Evolutionary conservation across 1,140 invertebrate species (phyloP).

Genomic region (Meloidogyne chitwoodi): DNA sequence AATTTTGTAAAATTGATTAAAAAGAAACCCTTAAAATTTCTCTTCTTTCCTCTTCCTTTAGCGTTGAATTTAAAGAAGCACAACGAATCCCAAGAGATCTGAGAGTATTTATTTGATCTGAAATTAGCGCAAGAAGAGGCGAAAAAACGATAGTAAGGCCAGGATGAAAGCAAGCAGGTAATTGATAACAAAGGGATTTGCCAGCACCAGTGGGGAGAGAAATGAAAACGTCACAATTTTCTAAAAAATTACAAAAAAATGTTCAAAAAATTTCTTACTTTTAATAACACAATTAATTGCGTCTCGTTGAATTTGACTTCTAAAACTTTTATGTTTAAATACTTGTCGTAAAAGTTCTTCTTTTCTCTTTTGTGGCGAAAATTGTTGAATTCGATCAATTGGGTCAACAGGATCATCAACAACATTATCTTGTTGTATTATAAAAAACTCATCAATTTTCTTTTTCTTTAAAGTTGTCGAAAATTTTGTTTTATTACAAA

Average conservation of each 20-base stretch:
- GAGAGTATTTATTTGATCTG: slow-evolving; percentile 65
- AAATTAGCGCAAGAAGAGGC: slow-evolving; percentile 71
- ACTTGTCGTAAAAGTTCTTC: slow-evolving; percentile 23
- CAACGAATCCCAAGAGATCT: slow-evolving; percentile 70
- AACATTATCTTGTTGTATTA: neutral
- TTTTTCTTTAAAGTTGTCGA: neutral
- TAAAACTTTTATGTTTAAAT: slow-evolving; percentile 30
- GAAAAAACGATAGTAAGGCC: slow-evolving; percentile 70
- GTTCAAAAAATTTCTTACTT: slow-evolving; percentile 19
- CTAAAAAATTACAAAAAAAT: slow-evolving; percentile 57
- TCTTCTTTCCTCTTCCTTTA: slow-evolving; percentile 71
- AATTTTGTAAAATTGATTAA: slow-evolving; percentile 41
- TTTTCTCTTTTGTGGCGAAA: neutral
- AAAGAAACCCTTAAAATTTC: slow-evolving; percentile 64
- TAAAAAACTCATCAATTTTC: neutral
- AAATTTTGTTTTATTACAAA: neutral
- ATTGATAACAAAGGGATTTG: slow-evolving; percentile 72
- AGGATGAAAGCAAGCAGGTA: slow-evolving; percentile 67
- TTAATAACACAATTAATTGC: slow-evolving; percentile 20
- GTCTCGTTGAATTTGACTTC: slow-evolving; percentile 23
- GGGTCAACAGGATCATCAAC: neutral
- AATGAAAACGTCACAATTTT: slow-evolving; percentile 68
- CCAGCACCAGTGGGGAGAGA: slow-evolving; percentile 73
- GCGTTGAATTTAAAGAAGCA: slow-evolving; percentile 83
- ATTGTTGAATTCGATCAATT: neutral